Evolutionary conservation across 2,888 invertebrate genomes (phyloP).

Genomic region (Drosophila histrio): DNA sequence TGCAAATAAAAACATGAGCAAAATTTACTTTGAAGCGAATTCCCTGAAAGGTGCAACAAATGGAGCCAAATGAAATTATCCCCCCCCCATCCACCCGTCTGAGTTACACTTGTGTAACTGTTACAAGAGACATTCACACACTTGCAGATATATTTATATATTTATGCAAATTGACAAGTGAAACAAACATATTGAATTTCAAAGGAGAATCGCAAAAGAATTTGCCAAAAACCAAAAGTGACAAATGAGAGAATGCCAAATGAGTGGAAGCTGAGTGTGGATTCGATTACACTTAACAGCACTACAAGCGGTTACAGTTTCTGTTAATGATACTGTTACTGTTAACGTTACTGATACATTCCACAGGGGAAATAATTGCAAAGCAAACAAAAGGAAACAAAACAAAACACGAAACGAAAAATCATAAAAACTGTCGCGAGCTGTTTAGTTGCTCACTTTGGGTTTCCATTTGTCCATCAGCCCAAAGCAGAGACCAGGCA

Average conservation of each 20-base stretch:
- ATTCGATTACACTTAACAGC: conserved; percentile 23
- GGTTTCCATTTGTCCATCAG: conserved; percentile 54
- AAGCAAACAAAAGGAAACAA: conserved; percentile 50
- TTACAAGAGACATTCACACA: not conserved
- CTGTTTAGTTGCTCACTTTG: conserved; percentile 60
- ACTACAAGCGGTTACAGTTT: conserved; percentile 14
- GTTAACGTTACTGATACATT: conserved; percentile 24
- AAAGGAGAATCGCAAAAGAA: conserved; percentile 46
- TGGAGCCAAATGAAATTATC: conserved; percentile 37
- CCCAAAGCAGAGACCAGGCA: conserved; percentile 13
- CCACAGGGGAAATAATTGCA: conserved; percentile 74
- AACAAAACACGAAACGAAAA: conserved; percentile 24
- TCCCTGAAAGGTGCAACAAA: conserved; percentile 31
- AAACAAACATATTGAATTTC: conserved; percentile 58
- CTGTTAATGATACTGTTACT: conserved; percentile 27
- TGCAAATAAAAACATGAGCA: conserved; percentile 31
- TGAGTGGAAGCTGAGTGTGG: conserved; percentile 9
- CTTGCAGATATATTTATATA: not conserved
- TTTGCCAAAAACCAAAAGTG: conserved; percentile 24
- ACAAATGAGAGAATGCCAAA: conserved; percentile 18
- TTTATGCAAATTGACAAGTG: conserved; percentile 41
- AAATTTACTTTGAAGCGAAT: conserved; percentile 38
- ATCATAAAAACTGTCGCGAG: conserved; percentile 69
- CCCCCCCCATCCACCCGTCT: not conserved
- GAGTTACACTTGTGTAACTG: not conserved